Evolutionary conservation across 2,797 vertebrate genomes (phyloP).

Genomic region (Pogoniulus pusillus): DNA sequence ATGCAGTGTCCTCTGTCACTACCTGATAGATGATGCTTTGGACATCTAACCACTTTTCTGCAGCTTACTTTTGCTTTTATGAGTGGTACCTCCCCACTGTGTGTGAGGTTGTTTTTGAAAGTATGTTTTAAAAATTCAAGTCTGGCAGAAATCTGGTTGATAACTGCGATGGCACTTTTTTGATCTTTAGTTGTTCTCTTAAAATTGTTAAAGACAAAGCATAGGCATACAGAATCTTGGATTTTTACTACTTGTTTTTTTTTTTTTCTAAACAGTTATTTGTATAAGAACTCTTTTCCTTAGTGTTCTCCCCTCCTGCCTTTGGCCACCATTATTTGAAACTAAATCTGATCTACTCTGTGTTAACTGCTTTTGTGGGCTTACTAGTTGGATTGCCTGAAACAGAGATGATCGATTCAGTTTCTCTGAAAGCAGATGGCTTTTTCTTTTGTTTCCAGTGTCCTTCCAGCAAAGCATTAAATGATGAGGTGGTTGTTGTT

Average conservation of each 20-base stretch:
- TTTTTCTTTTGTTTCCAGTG: neutral
- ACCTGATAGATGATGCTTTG: neutral
- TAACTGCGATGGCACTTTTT: neutral
- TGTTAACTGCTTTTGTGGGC: neutral
- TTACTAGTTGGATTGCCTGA: neutral
- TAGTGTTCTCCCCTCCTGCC: rapidly evolving
- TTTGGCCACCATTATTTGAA: neutral
- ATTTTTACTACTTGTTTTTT: neutral
- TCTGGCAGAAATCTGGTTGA: neutral
- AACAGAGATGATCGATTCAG: neutral
- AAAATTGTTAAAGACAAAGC: neutral
- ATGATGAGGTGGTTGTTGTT: neutral
- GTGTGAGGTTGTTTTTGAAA: neutral
- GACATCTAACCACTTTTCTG: neutral
- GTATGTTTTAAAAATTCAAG: neutral
- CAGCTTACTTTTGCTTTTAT: neutral
- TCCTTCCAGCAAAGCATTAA: neutral
- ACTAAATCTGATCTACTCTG: neutral
- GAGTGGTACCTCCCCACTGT: neutral
- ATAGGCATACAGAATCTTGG: neutral
- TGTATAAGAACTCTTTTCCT: neutral
- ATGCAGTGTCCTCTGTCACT: neutral
- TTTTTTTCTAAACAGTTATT: neutral
- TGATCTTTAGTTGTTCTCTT: too few species aligned
- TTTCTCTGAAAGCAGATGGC: neutral